phyloP scores from a whole-genome alignment of 2,888 invertebrate genomes.

The Plusia festucae region DNA sequence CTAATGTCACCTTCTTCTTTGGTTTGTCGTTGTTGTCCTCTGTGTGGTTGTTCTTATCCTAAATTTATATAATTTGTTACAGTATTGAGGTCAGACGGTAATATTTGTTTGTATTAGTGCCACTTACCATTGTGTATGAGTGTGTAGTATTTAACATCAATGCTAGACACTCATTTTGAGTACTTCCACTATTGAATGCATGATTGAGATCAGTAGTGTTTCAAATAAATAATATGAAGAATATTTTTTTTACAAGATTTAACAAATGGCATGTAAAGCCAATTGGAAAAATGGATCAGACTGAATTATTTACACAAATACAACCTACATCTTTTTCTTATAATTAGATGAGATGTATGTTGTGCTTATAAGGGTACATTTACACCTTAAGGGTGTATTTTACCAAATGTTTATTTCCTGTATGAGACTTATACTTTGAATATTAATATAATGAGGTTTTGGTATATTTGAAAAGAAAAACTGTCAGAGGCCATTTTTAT shows the following conservation, averaged over 20 bases:
- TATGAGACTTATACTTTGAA: too few relatives aligned
- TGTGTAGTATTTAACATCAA: neutral
- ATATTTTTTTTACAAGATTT: neutral
- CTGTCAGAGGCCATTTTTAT: too few relatives aligned
- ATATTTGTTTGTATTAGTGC: neutral
- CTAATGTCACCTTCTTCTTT: slow-evolving; percentile 84
- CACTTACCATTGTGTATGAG: slow-evolving; percentile 11
- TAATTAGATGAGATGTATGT: too few relatives aligned
- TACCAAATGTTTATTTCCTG: too few relatives aligned
- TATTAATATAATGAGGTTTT: too few relatives aligned
- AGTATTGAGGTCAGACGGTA: slow-evolving; percentile 29
- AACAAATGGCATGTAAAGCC: neutral
- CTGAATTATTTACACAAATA: too few relatives aligned
- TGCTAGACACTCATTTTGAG: too few relatives aligned
- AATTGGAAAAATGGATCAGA: neutral
- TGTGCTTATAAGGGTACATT: too few relatives aligned
- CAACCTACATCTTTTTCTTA: too few relatives aligned
- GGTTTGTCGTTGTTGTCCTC: slow-evolving; percentile 60
- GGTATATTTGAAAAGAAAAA: too few relatives aligned
- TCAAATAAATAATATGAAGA: neutral
- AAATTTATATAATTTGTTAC: slow-evolving; percentile 52
- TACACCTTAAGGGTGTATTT: too few relatives aligned
- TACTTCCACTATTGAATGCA: neutral
- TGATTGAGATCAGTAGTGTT: neutral
- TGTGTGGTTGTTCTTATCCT: slow-evolving; percentile 68